These are phyloP conservation scores for Lysiphlebus fabarum DNA, from an alignment of 1,140 invertebrate species.

Conservation along the genomic window DNA sequence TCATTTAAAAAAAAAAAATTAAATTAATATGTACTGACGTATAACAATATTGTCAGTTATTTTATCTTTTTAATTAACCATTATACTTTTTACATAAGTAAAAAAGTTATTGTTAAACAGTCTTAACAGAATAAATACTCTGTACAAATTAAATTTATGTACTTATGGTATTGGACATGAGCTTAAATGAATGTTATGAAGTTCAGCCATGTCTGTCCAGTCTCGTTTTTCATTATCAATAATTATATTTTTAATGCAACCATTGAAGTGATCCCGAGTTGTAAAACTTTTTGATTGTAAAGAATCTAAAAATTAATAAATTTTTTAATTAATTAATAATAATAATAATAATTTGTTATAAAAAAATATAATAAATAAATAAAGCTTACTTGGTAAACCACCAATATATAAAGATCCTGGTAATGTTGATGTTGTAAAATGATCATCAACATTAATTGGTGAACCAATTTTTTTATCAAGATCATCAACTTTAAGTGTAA, in stretches of 20 bases:
- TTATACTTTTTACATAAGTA: no score
- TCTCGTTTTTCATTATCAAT: conserved; percentile 67
- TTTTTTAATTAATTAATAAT: conserved; percentile 1
- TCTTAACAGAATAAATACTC: no score
- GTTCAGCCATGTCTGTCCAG: conserved; percentile 79
- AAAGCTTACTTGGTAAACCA: conserved; percentile 71
- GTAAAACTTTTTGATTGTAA: conserved; percentile 65
- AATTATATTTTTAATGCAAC: conserved; percentile 83
- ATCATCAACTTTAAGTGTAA: conserved; percentile 73
- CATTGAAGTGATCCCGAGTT: conserved; percentile 80
- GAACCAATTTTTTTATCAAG: conserved; percentile 56
- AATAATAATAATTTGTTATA: background rate
- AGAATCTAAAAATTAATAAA: conserved; percentile 58
- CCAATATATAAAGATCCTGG: conserved; percentile 75
- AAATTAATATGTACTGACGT: no score
- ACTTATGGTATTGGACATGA: conserved; percentile 70
- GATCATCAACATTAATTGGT: conserved; percentile 50
- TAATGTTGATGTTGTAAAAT: conserved; percentile 36
- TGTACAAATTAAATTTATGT: no score
- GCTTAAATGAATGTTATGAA: conserved; percentile 80
- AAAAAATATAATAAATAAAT: no score
- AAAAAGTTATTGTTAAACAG: no score
- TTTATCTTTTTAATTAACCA: no score
- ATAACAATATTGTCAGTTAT: no score
- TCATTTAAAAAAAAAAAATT: no score